A percentile compares a stretch with the other conserved stretches of the same genome.
These are phyloP conservation scores for Setophaga coronata DNA, from an alignment of 2,113 vertebrate species.

Conservation along the genomic window DNA sequence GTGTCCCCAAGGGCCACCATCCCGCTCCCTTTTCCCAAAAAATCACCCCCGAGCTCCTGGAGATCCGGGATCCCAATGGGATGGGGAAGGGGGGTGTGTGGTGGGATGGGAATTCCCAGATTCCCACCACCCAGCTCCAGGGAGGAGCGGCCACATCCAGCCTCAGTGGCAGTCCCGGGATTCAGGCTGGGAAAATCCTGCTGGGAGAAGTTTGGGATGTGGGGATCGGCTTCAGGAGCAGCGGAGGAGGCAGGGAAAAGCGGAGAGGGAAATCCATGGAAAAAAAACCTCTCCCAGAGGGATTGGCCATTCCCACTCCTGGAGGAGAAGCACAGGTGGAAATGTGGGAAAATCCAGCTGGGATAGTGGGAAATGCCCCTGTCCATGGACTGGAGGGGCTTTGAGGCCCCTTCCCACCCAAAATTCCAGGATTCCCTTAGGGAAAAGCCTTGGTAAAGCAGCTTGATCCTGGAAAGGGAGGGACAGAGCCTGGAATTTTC, in stretches of 20 bases:
- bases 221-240: neutral
- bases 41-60: accelerated
- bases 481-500: neutral
- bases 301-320: neutral
- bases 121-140: accelerated
- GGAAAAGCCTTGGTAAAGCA: neutral
- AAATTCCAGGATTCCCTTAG: neutral
- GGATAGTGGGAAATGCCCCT: neutral
- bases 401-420: too few species aligned
- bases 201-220: neutral
- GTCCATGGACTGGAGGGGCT: too few species aligned
- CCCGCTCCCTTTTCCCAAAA: neutral
- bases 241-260: accelerated
- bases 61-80: neutral
- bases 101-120: neutral
- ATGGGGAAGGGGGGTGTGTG: neutral
- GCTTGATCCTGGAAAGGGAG: neutral
- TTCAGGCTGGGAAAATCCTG: neutral
- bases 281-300: neutral
- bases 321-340: accelerated
- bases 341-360: neutral
- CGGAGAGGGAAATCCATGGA: accelerated
- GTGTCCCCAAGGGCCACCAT: accelerated
- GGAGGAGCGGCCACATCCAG: accelerated
- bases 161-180: accelerated